Base-by-base conservation (phyloP, 1,140 invertebrate genomes). In the Calephelis virginiensis region DNA sequence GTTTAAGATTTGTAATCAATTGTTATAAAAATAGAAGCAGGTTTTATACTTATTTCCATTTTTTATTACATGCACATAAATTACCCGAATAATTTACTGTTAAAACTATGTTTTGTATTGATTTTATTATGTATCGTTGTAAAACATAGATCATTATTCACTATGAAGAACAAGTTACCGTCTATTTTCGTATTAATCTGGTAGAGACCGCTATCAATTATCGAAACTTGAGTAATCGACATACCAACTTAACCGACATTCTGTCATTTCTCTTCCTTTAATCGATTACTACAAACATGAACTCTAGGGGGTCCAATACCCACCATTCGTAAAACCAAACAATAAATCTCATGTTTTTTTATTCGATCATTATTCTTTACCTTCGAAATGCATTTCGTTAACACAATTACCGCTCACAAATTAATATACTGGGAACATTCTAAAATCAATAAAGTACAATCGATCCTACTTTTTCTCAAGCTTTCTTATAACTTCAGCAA, bases 181-280 rank as follows among this genome's bases (percentile, higher is more conserved):
- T 62, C 56, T 78, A 76, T 80, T 81, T 82, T 81, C 75, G 74
- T 89, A 90, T 90, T 88, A 85, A 88, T 89, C 84, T 87, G 84
- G 83, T 86, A 85, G 86, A 79, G 74, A 80, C 71, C 79, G 78
- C 72, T 82, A 90, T 90, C 83, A 84, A 90, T 90, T 89, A 89
- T 85, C 83, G 75, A 89, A 89, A 86, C 80, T 83, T 88, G 84
- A 90, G 76, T 82, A 86, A 90, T 90, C 75, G 82, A 76, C 75
- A 76, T 78, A 76, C 73, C 79, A 68, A 79, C 79, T 85, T 83
- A 83, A 80, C 73, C 77, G 83, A 88, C 85, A 78, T 82, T 74
- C 81, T 90, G 88, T 89, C 88, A 90, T 90, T 90, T 89, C 86
- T 90, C 88, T 88, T 89, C 79, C 82, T 76, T 81, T 89, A 88